Conservation (phyloP, 2,888 invertebrate species). For the Ophion ellenae region DNA sequence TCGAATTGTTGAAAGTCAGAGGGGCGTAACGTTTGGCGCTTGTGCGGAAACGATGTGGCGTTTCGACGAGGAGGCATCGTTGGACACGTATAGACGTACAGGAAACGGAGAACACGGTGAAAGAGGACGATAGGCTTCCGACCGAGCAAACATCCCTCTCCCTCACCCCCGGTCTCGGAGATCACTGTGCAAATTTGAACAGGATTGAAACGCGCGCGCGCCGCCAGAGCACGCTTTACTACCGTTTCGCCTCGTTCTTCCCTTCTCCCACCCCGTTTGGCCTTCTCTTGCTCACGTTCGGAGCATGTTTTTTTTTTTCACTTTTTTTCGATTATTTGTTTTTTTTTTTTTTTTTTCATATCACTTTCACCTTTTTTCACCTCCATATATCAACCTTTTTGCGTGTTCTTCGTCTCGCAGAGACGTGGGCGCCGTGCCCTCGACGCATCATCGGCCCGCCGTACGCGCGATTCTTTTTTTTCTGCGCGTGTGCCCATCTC, state of each 20-base stretch:
- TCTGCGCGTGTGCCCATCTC: constrained; percentile 29
- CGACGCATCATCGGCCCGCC: constrained; percentile 23
- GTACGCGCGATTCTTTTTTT: constrained; percentile 45
- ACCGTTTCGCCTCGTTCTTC: constrained; percentile 51
- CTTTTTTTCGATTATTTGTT: background rate
- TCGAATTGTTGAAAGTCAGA: background rate
- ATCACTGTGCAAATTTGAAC: constrained; percentile 76
- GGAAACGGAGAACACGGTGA: constrained; percentile 38
- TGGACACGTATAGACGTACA: background rate
- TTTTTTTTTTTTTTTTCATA: background rate
- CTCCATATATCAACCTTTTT: constrained; percentile 46
- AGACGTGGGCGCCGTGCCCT: constrained; percentile 6
- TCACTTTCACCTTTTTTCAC: constrained; percentile 13
- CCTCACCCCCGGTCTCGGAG: constrained; percentile 31
- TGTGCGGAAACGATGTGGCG: background rate
- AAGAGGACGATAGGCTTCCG: constrained; percentile 49
- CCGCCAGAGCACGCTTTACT: constrained; percentile 50
- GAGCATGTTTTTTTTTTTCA: background rate
- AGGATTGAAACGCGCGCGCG: constrained; percentile 69
- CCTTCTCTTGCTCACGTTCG: constrained; percentile 27
- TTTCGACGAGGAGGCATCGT: background rate
- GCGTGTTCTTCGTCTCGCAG: constrained; percentile 32
- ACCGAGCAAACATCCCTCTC: constrained; percentile 64
- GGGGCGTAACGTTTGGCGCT: background rate
- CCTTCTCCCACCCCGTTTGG: constrained; percentile 34